Evolutionary conservation across 2,888 invertebrate species (phyloP).

Genomic region (Hipparchia semele): DNA sequence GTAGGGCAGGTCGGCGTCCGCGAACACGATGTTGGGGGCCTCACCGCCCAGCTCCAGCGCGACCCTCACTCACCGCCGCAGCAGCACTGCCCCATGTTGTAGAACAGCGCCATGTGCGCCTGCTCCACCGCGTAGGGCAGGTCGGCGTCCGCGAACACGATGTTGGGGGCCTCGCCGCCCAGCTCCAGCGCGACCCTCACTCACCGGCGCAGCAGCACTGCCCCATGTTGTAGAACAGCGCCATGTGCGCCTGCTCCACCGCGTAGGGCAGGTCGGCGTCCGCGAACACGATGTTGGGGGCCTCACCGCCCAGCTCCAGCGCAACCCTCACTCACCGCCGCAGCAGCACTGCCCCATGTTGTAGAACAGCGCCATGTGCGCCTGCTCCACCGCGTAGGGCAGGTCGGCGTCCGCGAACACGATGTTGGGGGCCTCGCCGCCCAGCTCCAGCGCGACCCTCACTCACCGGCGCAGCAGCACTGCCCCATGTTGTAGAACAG

Average conservation of each 20-base stretch:
- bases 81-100: slow-evolving; percentile 97
- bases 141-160: slow-evolving; percentile 78
- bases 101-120: slow-evolving; percentile 93
- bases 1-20: too few species aligned
- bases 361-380: slow-evolving; percentile 94
- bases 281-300: too few species aligned
- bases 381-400: slow-evolving; percentile 89
- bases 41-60: too few species aligned
- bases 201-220: slow-evolving; percentile 95
- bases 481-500: slow-evolving; percentile 97
- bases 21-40: too few species aligned
- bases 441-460: too few species aligned
- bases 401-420: slow-evolving; percentile 83
- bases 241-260: slow-evolving; percentile 92
- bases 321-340: slow-evolving; percentile 81
- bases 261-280: slow-evolving; percentile 89
- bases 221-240: slow-evolving; percentile 96
- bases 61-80: slow-evolving; percentile 85
- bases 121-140: slow-evolving; percentile 91
- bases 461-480: slow-evolving; percentile 92
- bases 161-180: too few species aligned
- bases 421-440: too few species aligned
- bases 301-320: too few species aligned
- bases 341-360: slow-evolving; percentile 98
- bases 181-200: too few species aligned